A percentile compares a stretch with the other conserved stretches of the same genome.
These are phyloP conservation scores for Brachionus koreanus DNA, from an alignment of 1,140 invertebrate genomes.

Conservation along the genomic window DNA sequence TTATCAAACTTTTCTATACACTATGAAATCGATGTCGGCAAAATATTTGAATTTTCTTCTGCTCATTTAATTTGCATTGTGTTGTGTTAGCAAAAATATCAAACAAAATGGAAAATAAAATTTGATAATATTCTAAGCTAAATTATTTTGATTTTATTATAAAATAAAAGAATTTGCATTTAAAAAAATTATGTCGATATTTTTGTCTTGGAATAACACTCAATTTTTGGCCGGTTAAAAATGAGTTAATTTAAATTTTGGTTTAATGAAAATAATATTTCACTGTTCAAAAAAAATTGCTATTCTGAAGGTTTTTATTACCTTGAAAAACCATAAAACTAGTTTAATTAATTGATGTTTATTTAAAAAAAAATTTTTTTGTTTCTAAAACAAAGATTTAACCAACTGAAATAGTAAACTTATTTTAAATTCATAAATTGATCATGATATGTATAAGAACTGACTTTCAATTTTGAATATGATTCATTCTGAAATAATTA, in stretches of 20 bases:
- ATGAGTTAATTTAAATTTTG: background rate
- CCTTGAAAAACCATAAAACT: no score
- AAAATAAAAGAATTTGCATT: background rate
- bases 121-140: slow-evolving; percentile 25
- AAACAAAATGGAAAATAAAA: slow-evolving; percentile 20
- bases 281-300: background rate
- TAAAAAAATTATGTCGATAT: background rate
- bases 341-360: no score
- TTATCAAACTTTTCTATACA: background rate
- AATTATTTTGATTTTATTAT: slow-evolving; percentile 18
- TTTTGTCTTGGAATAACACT: background rate
- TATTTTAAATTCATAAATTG: no score
- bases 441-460: no score
- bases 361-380: no score
- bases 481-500: no score
- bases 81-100: background rate
- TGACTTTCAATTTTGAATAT: no score
- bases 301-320: no score
- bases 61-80: background rate
- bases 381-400: no score
- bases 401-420: no score
- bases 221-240: background rate
- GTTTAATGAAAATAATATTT: background rate
- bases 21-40: background rate
- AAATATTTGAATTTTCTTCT: background rate